phyloP scores from a whole-genome alignment of 1,140 invertebrate species.

The Scaptomyza graminum region DNA sequence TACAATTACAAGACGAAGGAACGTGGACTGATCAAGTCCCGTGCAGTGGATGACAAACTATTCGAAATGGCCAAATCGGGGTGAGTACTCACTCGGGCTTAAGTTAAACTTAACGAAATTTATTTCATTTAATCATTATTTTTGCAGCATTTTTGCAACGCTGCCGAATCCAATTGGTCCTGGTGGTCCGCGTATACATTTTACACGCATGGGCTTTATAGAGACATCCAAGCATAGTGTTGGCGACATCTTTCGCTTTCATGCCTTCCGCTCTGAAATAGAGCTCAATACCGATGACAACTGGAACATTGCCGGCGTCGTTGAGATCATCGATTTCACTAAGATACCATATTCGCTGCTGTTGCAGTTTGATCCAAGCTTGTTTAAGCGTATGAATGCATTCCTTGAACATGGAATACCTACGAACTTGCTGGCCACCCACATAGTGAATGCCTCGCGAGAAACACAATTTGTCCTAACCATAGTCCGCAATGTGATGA shows the following conservation, averaged over 20 bases:
- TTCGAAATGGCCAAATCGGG: conserved; percentile 62
- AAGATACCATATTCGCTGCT: conserved; percentile 84
- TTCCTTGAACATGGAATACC: conserved; percentile 85
- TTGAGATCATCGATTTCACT: conserved; percentile 84
- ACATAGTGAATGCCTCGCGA: conserved; percentile 85
- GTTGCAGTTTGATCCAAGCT: conserved; percentile 84
- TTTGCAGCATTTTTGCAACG: conserved; percentile 70
- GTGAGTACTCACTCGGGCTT: conserved; percentile 24
- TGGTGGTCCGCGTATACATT: conserved; percentile 84
- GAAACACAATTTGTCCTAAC: conserved; percentile 77
- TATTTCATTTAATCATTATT: background rate
- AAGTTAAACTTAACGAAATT: conserved; percentile 11
- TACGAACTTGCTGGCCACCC: conserved; percentile 84
- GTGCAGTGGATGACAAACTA: conserved; percentile 72
- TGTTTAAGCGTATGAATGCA: conserved; percentile 84
- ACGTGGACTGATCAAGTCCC: conserved; percentile 56
- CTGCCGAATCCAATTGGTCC: conserved; percentile 83
- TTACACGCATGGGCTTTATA: conserved; percentile 84
- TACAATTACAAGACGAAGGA: conserved; percentile 78
- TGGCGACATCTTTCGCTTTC: conserved; percentile 82
- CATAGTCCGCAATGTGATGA: conserved; percentile 73
- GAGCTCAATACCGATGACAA: conserved; percentile 84
- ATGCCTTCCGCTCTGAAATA: conserved; percentile 84
- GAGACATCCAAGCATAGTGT: conserved; percentile 84
- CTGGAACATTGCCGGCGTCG: conserved; percentile 81